Percentiles rank a stretch among this genome's conserved stretches.
Evolutionary conservation across 2,113 vertebrate genomes (phyloP).

Genomic region (Epinephelus moara): DNA sequence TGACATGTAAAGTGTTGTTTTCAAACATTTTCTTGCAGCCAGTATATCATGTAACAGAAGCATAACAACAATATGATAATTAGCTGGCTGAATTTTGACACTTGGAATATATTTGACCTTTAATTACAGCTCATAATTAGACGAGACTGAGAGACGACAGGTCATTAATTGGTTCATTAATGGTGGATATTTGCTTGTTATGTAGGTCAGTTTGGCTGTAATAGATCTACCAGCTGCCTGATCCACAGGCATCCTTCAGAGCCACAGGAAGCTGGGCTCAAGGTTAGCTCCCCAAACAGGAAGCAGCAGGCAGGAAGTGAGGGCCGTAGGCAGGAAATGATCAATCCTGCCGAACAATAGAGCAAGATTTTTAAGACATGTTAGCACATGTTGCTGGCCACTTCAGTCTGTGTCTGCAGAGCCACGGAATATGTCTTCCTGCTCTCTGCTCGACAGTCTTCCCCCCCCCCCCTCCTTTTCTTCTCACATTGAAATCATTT

Average conservation of each 20-base stretch:
- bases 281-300: slow-evolving; percentile 83
- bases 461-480: background rate
- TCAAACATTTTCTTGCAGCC: slow-evolving; percentile 32
- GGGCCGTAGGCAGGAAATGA: slow-evolving; percentile 76
- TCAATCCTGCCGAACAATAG: slow-evolving; percentile 79
- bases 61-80: slow-evolving; percentile 63
- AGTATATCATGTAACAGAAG: slow-evolving; percentile 31
- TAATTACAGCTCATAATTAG: slow-evolving; percentile 76
- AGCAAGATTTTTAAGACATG: slow-evolving; percentile 58
- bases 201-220: slow-evolving; percentile 63
- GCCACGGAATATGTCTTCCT: slow-evolving; percentile 34
- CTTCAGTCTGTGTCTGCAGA: slow-evolving; percentile 52
- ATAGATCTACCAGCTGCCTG: slow-evolving; percentile 62
- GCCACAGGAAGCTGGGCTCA: slow-evolving; percentile 77
- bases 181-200: slow-evolving; percentile 67
- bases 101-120: slow-evolving; percentile 73
- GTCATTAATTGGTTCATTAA: slow-evolving; percentile 78
- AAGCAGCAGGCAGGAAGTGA: slow-evolving; percentile 82
- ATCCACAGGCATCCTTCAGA: slow-evolving; percentile 42
- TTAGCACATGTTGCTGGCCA: slow-evolving; percentile 49
- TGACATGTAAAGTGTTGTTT: slow-evolving; percentile 49
- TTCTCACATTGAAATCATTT: slow-evolving; percentile 71
- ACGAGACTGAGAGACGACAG: slow-evolving; percentile 61
- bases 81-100: slow-evolving; percentile 62
- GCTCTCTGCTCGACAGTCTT: slow-evolving; percentile 6